Conservation (phyloP, 2,113 vertebrate species). For the Brachyhypopomus occidentalis region DNA sequence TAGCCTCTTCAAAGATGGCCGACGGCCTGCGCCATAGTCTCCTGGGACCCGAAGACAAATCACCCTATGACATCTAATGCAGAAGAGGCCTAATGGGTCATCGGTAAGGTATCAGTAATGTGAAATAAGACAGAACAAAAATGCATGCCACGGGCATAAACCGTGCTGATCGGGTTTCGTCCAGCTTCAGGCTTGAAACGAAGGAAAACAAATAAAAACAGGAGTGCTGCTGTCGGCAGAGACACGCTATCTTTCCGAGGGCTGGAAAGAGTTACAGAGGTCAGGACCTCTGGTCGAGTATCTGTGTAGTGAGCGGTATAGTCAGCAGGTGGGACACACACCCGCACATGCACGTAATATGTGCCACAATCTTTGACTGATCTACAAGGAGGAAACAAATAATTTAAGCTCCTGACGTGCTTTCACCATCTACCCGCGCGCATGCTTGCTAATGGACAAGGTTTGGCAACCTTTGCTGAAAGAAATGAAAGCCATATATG, state of each 20-base stretch:
- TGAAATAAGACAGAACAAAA: slow-evolving; percentile 40
- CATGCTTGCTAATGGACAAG: slow-evolving; percentile 8
- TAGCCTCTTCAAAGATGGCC: slow-evolving; percentile 3
- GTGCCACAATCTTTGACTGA: slow-evolving; percentile 29
- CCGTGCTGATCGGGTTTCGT: slow-evolving; percentile 21
- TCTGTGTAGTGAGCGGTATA: slow-evolving; percentile 23
- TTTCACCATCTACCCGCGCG: slow-evolving; percentile 37
- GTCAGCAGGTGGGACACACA: slow-evolving; percentile 38
- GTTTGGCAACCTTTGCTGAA: slow-evolving; percentile 31
- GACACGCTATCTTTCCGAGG: slow-evolving; percentile 22
- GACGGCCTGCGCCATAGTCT: slow-evolving; percentile 7
- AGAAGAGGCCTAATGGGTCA: neutral
- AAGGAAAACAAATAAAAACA: slow-evolving; percentile 36
- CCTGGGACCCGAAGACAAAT: slow-evolving; percentile 25
- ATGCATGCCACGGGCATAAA: slow-evolving; percentile 31
- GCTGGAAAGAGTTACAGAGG: slow-evolving; percentile 46
- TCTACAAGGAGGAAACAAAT: slow-evolving; percentile 45
- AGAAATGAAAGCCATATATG: slow-evolving; percentile 1
- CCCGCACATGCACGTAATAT: slow-evolving; percentile 21
- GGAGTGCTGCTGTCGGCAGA: slow-evolving; percentile 11
- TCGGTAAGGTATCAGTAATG: slow-evolving; percentile 10
- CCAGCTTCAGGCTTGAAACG: neutral
- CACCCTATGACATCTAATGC: slow-evolving; percentile 29
- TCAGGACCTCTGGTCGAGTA: slow-evolving; percentile 31
- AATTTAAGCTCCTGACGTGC: slow-evolving; percentile 42